Base-by-base conservation (phyloP, 1,140 invertebrate genomes). In the Macrobrachium rosenbergii region DNA sequence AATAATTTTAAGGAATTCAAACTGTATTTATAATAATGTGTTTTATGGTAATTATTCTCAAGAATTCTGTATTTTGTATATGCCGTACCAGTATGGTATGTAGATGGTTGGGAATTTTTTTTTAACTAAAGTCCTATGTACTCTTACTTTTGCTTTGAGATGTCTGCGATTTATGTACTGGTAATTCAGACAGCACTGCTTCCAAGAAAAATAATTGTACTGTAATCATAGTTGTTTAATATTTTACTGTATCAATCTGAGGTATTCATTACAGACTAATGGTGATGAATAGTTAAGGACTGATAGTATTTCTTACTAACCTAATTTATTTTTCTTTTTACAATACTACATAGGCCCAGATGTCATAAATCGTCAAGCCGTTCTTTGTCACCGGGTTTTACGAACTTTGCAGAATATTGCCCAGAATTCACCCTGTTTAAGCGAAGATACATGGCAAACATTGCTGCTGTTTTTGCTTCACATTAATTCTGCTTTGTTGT, bases 351-450 rank as follows among this genome's bases (percentile, higher is more conserved):
- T 91, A 98, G 97, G 95, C 89, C 94, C 95, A 69, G 97, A 98
- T 92, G 95, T 95, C 11, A 97, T 98, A 75, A 98, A 97, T 91
- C 94, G 97, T 89, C 98, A 99, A 93, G 97, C 98, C 2, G 95
- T 99, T 2, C 93, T 99, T 0, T 99, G 98, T 93, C 98, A 99
- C 92, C 94, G 98, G 89, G 98, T 99, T 12, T 92, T 99, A 58
- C 93, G 98, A 69, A 96, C 96, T 10, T 93, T 99, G 2, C 96
- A 98, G 91, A 94, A 95, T 91, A 94, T 98, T 8, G 96, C 97
- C n/a, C 95, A 96, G 91, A 94, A 95, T 72, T 98, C 97, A 0
- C 93, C 93, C 82, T 93, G 93, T 73, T 94, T 99, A 89, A 96
- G 96, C 63, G 93, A 95, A 75, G 95, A 97, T 90, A 98, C 98